These are phyloP conservation scores for Kryptolebias ocellatus DNA, from an alignment of 2,797 vertebrate species.

Conservation along the genomic window DNA sequence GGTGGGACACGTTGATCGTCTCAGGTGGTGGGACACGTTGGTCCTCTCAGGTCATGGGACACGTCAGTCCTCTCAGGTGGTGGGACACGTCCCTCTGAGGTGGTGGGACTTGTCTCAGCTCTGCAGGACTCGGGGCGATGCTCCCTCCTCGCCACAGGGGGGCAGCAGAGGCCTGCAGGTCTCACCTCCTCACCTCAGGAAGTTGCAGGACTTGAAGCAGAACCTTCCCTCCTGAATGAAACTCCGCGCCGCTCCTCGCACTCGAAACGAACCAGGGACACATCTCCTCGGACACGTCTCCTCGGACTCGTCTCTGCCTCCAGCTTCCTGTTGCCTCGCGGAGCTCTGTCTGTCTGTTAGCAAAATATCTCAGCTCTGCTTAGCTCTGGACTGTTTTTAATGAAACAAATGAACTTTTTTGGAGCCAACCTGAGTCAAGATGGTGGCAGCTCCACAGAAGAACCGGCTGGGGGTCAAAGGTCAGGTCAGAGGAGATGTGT, in stretches of 20 bases:
- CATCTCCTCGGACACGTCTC: no score
- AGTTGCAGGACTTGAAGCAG: constrained; percentile 48
- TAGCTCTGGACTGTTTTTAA: no score
- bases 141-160: constrained; percentile 65
- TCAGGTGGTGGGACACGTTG: constrained; percentile 14
- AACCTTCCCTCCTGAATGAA: constrained; percentile 49
- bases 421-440: no score
- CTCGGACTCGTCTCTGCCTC: no score
- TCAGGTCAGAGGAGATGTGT: no score
- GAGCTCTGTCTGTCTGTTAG: no score
- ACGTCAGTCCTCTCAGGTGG: constrained; percentile 57
- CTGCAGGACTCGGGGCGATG: constrained; percentile 31
- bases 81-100: constrained; percentile 52
- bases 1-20: constrained; percentile 38
- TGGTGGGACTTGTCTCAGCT: constrained; percentile 50
- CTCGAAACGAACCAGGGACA: constrained; percentile 55
- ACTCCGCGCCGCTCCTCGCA: constrained; percentile 51
- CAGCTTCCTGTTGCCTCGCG: no score
- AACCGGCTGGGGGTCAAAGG: no score
- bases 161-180: constrained; percentile 69
- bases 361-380: no score
- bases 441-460: no score
- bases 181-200: no score
- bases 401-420: no score
- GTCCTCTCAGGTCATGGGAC: constrained; percentile 49